Base-by-base conservation (phyloP, 1,140 invertebrate species). In the Lucilia cuprina region DNA sequence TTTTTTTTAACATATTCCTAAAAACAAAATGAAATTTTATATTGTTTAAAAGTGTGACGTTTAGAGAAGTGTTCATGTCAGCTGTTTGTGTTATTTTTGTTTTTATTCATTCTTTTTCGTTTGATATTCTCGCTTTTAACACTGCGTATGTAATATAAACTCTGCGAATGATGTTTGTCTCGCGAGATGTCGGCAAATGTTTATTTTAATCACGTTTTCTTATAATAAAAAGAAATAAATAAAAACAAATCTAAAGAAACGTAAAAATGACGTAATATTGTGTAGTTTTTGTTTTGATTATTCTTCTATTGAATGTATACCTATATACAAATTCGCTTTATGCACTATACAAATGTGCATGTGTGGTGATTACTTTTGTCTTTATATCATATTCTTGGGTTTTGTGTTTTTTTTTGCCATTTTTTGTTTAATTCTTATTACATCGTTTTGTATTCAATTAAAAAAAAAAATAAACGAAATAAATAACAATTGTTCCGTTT, bases 181-280 rank as follows among this genome's bases (percentile, higher is more conserved):
- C 1, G 25, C 25, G 1, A 10, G n/a, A 70, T 70, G 65, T 70
- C 65, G 65, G 65, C 19, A 19, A 70, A 70, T 70, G 65, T 70
- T 19, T 10, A 70, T 25, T 25, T 25, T 12, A 70, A 70, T 70
- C 65, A 70, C 65, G 65, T 70, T 70, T 70, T 70, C 65, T 19
- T 10, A 12, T 0, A 41, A 41, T 41, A 41, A 2, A 2, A 30
- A 30, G 25, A 41, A 41, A 41, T 41, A 41, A 41, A 41, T 41
- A 41, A 41, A 41, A 60, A 60, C n/a, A 70, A 19, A 25, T 12
- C 14, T 12, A 80, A 10, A 10, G 3, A 80, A 80, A 80, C 77
- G 17, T 80, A 80, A 17, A 78, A 49, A 50, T 80, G 77, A 80
- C 77, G 77, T 80, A 49, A 80, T 49, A 34, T 25, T 19, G n/a